Evolutionary conservation across 1,140 invertebrate genomes (phyloP).

Genomic region (Thaumetopoea pityocampa): DNA sequence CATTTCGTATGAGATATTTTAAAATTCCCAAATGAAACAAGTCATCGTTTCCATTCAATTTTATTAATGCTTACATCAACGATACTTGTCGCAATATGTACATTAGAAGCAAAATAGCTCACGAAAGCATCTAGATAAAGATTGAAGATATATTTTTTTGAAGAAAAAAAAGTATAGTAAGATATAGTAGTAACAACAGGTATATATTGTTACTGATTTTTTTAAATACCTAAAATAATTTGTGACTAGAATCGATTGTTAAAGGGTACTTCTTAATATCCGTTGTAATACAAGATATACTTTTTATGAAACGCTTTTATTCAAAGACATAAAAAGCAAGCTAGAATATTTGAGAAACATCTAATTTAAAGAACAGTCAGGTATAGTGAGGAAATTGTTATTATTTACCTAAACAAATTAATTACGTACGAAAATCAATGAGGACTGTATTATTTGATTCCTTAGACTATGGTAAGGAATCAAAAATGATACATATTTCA

Average conservation of each 20-base stretch:
- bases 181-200: constrained; percentile 7
- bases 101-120: constrained; percentile 30
- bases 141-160: constrained; percentile 6
- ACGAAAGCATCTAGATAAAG: constrained; percentile 29
- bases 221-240: neutral
- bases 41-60: constrained; percentile 13
- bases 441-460: too few species aligned
- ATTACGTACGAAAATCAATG: too few species aligned
- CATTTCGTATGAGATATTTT: too few species aligned
- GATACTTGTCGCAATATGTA: constrained; percentile 26
- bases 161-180: constrained; percentile 4
- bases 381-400: too few species aligned
- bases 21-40: constrained; percentile 14
- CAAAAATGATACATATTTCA: too few species aligned
- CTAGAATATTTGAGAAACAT: constrained; percentile 19
- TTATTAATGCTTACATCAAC: constrained; percentile 24
- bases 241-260: neutral
- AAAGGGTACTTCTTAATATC: neutral
- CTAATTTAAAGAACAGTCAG: constrained; percentile 41
- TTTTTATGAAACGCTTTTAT: constrained; percentile 4
- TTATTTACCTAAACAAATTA: too few species aligned
- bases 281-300: neutral
- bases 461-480: too few species aligned
- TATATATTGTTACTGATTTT: constrained; percentile 2
- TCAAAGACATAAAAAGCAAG: constrained; percentile 18